Base-by-base conservation (phyloP, 2,888 invertebrate genomes). In the Netelia melanura region DNA sequence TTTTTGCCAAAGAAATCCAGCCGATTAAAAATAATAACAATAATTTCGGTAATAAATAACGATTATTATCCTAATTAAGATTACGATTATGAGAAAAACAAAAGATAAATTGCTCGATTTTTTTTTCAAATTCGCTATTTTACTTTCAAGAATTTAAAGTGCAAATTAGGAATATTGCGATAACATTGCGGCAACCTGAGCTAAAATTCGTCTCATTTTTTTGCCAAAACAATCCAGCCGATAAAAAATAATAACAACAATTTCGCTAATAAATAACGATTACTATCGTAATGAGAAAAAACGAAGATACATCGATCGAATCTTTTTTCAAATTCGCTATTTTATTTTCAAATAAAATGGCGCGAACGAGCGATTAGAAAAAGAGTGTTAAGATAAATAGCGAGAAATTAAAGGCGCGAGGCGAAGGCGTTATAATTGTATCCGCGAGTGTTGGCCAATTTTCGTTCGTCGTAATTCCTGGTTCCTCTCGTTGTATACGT, bases 361-460 rank as follows among this genome's bases (percentile, higher is more conserved):
- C 52, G 77, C 54, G 30, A 70, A 71, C 67, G 11, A 6, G 10
- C 21, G 67, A 30, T 21, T 14, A 11, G 43, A 21, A 67, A 8
- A 68, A 11, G 48, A 44, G 68, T 9, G 23, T 10, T 10, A 5
- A 23, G 25, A 44, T 3, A 25, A 48, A 43, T 44, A 48, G 44
- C 44, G 30, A 17, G 3, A 44, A 54, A 44, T 14, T 17, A 48
- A 78, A 68, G 58, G 17, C 43, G 58, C 58, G 25, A 61, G 58
- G n/a, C 56, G 56, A n/a, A 70, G 78, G 70, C 44, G 78, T 78
- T 52, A 62, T 70, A 78, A 78, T 78, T 62, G 70, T 62, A 44
- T 64, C 52, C 38, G 48, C 61, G 62, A 70, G 62, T 70, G 78
- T 78, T 52, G 52, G 61, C 17, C 78, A 70, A 78, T 78, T 78